phyloP scores from a whole-genome alignment of 2,888 invertebrate species.

The Eueremaeus valkanovi region DNA sequence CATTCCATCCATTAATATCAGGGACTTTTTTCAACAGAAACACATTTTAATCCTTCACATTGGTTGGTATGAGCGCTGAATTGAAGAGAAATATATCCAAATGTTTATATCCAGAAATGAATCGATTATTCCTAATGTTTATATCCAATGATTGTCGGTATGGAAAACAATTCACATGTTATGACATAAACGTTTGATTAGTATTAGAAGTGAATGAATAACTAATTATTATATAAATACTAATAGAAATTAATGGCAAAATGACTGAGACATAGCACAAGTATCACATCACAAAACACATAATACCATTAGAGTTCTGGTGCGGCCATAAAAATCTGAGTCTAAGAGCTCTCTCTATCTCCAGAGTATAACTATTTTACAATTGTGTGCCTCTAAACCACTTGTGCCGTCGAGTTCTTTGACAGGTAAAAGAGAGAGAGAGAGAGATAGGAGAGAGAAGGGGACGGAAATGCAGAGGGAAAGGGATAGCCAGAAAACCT shows the following conservation, averaged over 20 bases:
- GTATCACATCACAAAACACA: background rate
- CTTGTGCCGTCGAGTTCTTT: slow-evolving; percentile 21
- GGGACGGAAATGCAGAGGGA: background rate
- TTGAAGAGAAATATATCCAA: background rate
- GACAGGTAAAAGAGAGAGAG: slow-evolving; percentile 20
- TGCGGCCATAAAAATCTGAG: slow-evolving; percentile 4
- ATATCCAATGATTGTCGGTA: background rate
- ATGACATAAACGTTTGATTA: background rate
- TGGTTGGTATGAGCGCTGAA: background rate
- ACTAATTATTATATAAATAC: background rate
- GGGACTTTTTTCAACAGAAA: background rate
- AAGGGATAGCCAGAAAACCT: slow-evolving; percentile 6
- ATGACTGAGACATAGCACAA: background rate
- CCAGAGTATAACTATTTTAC: slow-evolving; percentile 1
- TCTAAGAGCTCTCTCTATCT: slow-evolving; percentile 1
- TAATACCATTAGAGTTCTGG: background rate
- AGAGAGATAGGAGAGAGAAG: background rate
- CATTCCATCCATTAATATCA: background rate
- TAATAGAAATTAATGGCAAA: background rate
- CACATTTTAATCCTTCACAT: background rate
- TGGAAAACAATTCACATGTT: background rate
- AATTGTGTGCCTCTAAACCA: background rate
- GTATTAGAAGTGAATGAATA: background rate
- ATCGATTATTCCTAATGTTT: background rate
- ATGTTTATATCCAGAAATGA: background rate